Conservation (phyloP, 1,140 invertebrate species). For the Trichoplusia ni region DNA sequence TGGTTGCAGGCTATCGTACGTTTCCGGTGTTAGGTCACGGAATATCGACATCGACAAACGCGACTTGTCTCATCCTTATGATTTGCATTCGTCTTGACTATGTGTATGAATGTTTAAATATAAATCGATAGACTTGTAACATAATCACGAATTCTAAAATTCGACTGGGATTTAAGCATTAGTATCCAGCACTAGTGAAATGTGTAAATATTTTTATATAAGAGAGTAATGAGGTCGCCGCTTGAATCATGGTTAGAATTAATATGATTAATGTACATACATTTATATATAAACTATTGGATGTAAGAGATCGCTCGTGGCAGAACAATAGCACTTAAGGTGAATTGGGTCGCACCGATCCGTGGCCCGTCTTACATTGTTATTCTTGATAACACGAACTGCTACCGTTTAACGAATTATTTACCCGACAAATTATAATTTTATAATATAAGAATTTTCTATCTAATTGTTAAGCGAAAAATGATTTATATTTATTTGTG, state of each 20-base stretch:
- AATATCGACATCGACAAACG: constrained; percentile 1
- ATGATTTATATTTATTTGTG: constrained; percentile 18
- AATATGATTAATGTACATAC: constrained; percentile 27
- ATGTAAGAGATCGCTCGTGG: constrained; percentile 21
- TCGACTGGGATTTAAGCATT: constrained; percentile 58
- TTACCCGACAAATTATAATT: constrained; percentile 19
- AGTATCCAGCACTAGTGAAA: constrained; percentile 52
- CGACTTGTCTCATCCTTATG: constrained; percentile 6
- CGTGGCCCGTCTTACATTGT: constrained; percentile 20
- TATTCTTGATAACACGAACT: neutral
- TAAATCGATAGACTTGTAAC: constrained; percentile 49
- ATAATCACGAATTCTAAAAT: constrained; percentile 67
- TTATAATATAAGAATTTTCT: constrained; percentile 20
- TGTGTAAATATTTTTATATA: constrained; percentile 69
- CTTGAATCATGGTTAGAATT: constrained; percentile 38
- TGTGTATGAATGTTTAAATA: constrained; percentile 13
- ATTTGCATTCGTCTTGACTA: constrained; percentile 25
- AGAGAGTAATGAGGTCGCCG: constrained; percentile 32
- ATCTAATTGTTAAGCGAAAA: constrained; percentile 26
- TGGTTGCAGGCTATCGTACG: constrained; percentile 11
- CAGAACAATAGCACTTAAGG: constrained; percentile 45
- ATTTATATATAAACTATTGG: constrained; percentile 27
- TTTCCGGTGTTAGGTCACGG: constrained; percentile 15
- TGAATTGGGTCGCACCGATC: constrained; percentile 41
- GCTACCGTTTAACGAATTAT: neutral